phyloP scores from a whole-genome alignment of 2,888 invertebrate genomes.

The Elegia similella region DNA sequence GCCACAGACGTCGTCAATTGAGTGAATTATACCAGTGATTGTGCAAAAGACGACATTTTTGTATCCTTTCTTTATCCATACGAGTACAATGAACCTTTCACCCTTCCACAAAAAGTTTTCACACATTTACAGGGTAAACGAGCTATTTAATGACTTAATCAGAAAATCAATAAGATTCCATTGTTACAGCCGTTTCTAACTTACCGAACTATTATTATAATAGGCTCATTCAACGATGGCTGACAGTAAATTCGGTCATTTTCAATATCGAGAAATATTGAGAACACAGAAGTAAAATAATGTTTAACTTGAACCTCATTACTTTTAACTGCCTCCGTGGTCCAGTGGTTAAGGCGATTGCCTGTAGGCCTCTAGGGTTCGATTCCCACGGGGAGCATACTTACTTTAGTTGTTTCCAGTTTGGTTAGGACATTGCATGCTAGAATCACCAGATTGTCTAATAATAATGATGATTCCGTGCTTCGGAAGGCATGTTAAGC shows the following conservation, averaged over 20 bases:
- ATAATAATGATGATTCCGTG: too few relatives aligned
- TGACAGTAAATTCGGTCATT: not conserved
- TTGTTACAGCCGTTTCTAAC: not conserved
- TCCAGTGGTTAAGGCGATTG: too few relatives aligned
- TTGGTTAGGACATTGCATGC: too few relatives aligned
- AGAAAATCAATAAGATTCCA: not conserved
- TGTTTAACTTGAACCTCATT: not conserved
- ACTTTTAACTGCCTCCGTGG: too few relatives aligned
- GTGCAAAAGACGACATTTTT: too few relatives aligned
- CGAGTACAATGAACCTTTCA: not conserved
- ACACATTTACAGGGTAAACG: not conserved
- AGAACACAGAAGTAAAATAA: not conserved
- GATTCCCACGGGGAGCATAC: too few relatives aligned
- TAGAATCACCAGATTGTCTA: too few relatives aligned
- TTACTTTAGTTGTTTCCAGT: too few relatives aligned
- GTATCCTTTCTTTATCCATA: not conserved
- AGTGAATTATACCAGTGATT: too few relatives aligned
- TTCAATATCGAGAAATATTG: not conserved
- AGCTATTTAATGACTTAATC: not conserved
- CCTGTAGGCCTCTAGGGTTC: too few relatives aligned
- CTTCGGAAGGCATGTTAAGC: too few relatives aligned
- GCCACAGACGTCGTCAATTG: too few relatives aligned
- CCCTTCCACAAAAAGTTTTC: not conserved
- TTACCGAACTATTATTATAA: constrained; percentile 4
- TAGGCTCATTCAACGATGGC: not conserved